Evolutionary conservation across 2,888 invertebrate species (phyloP).

Genomic region (Adelognathus sp.): DNA sequence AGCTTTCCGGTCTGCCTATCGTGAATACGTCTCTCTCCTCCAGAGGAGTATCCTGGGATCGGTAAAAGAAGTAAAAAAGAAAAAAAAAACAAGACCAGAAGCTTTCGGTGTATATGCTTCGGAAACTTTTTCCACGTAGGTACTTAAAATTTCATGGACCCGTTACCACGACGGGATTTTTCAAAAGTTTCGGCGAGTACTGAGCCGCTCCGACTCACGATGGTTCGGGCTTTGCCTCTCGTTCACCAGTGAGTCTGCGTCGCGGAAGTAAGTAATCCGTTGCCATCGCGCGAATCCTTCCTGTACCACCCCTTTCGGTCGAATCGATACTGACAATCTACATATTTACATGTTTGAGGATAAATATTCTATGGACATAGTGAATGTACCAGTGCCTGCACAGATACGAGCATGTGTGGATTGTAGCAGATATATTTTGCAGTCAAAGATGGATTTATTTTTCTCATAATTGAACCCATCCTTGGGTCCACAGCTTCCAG

Average conservation of each 20-base stretch:
- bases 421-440: too few species aligned
- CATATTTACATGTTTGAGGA: slow-evolving; percentile 22
- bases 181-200: slow-evolving; percentile 34
- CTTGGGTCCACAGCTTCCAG: too few species aligned
- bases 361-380: slow-evolving; percentile 1
- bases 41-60: not conserved
- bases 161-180: slow-evolving; percentile 56
- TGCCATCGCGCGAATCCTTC: not conserved
- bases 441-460: too few species aligned
- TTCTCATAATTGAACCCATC: too few species aligned
- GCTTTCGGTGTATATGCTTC: not conserved
- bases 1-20: not conserved
- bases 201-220: not conserved
- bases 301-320: not conserved
- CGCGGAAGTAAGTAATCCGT: slow-evolving; percentile 19
- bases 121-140: slow-evolving; percentile 55
- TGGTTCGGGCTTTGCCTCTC: not conserved
- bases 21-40: not conserved
- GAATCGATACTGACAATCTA: slow-evolving; percentile 26
- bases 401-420: too few species aligned
- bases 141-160: slow-evolving; percentile 62
- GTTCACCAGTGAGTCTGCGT: not conserved
- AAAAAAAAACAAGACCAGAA: not conserved
- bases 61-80: not conserved
- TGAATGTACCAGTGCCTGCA: too few species aligned